Conservation (phyloP, 2,888 invertebrate genomes). For the Leptopterna dolabrata region DNA sequence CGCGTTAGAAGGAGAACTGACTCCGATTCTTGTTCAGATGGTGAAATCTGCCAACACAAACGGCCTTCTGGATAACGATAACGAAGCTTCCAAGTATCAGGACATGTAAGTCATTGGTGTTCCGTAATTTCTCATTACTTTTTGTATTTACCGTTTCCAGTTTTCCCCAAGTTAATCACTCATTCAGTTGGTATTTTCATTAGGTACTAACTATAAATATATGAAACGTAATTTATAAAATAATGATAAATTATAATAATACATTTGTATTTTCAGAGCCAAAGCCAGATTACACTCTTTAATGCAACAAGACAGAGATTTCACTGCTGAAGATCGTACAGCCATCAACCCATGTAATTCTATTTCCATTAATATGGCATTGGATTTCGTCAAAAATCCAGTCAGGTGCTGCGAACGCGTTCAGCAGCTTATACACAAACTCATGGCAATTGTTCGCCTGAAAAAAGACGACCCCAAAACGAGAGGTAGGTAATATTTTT, state of each 20-base stretch:
- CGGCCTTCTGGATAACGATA: conserved; percentile 96
- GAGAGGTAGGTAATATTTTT: conserved; percentile 72
- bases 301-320: conserved; percentile 90
- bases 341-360: conserved; percentile 93
- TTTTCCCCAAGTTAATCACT: too few relatives aligned
- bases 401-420: conserved; percentile 92
- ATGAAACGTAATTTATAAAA: background rate
- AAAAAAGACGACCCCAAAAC: conserved; percentile 91
- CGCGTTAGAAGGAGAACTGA: conserved; percentile 97
- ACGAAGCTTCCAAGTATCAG: conserved; percentile 95
- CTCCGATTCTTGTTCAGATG: conserved; percentile 99
- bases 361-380: conserved; percentile 89
- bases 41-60: conserved; percentile 99
- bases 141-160: too few relatives aligned
- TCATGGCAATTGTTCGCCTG: conserved; percentile 85
- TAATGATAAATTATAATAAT: background rate
- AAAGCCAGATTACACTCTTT: conserved; percentile 94
- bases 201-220: too few relatives aligned
- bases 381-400: conserved; percentile 96
- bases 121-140: background rate
- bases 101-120: conserved; percentile 76
- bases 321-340: conserved; percentile 84
- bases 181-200: too few relatives aligned
- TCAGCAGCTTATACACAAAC: conserved; percentile 84
- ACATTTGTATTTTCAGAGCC: conserved; percentile 73